A percentile compares a stretch with the other conserved stretches of the same genome.
Conservation (phyloP, 2,797 vertebrate species). For the Acanthornis magna region DNA sequence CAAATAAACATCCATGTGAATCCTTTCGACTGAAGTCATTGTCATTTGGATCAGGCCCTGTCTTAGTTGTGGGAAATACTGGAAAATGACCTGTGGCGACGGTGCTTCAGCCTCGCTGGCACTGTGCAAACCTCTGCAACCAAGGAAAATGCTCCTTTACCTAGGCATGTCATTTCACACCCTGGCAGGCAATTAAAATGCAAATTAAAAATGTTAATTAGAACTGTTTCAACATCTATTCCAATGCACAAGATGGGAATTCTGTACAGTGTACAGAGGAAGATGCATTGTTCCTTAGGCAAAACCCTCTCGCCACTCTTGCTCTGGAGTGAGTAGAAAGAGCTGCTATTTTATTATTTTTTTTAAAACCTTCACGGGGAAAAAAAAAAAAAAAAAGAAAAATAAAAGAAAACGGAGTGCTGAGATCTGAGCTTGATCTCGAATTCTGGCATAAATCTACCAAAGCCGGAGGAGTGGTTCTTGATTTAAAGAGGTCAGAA, state of each 20-base stretch:
- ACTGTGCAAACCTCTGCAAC: neutral
- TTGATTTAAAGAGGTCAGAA: neutral
- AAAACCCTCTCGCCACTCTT: neutral
- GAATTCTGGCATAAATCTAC: neutral
- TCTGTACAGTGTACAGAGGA: neutral
- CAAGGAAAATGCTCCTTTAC: neutral
- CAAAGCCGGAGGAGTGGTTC: neutral
- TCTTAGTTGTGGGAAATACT: neutral
- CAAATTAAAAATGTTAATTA: slow-evolving; percentile 75
- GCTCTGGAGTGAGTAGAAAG: neutral
- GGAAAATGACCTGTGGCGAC: neutral
- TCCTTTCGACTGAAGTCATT: neutral
- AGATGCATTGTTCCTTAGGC: slow-evolving; percentile 40
- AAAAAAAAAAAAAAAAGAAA: no score
- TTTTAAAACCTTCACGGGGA: neutral
- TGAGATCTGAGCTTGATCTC: neutral
- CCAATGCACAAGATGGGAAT: slow-evolving; percentile 49
- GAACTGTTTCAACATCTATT: slow-evolving; percentile 63
- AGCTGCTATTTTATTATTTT: neutral
- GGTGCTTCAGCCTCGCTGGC: neutral
- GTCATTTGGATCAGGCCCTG: neutral
- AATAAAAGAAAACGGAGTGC: neutral
- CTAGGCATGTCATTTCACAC: slow-evolving; percentile 53
- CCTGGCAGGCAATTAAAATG: slow-evolving; percentile 72
- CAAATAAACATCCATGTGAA: neutral